Base-by-base conservation (phyloP, 1,140 invertebrate genomes). In the Oreohelix idahoensis region DNA sequence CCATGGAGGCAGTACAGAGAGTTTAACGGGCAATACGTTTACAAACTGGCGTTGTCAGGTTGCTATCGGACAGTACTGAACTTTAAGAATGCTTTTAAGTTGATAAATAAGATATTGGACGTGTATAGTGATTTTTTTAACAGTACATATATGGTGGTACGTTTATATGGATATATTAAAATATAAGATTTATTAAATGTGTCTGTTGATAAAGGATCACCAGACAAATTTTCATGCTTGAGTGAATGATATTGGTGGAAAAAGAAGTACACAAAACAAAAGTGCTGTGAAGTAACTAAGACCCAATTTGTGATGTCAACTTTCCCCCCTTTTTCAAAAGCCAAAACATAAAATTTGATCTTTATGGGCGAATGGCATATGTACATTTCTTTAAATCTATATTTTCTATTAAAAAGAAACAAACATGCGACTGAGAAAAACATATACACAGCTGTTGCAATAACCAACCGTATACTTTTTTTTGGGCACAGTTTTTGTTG, bases 1-100 rank as follows among this genome's bases (percentile, higher is more conserved):
- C 32, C 73, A 71, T 63, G 38, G 80, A 5, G 80, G 80, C 42
- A 82, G 80, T 66, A 82, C 80, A 32, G 80, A 82, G 8, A 82
- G 71, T 35, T 49, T 82, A 20, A 32, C 35, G 0, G 53, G 49
- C n/a, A 45, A 45, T 36, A 17, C 39, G 1, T 82, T 82, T 51
- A 49, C 80, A 36, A 36, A 82, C 10, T 82, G 70, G 80, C 36
- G 63, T 8, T 71, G 13, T 39, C 66, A 35, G 20, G 29, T 80
- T 32, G 79, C 79, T 20, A 71, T 71, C 49, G 79, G 63, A n/a
- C 69, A 80, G 38, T 70, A 80, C 32, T 76, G n/a, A 51, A 75
- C 38, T 45, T 13, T 75, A 20, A 58, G 20, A 5, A 15, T 58
- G 53, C 23, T 58, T 58, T 10, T 58, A 58, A 58, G 20, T 58